Percentiles rank a stretch among this genome's conserved stretches.
These are phyloP conservation scores for Pelmatolapia mariae DNA, from an alignment of 2,113 vertebrate genomes.

Conservation along the genomic window DNA sequence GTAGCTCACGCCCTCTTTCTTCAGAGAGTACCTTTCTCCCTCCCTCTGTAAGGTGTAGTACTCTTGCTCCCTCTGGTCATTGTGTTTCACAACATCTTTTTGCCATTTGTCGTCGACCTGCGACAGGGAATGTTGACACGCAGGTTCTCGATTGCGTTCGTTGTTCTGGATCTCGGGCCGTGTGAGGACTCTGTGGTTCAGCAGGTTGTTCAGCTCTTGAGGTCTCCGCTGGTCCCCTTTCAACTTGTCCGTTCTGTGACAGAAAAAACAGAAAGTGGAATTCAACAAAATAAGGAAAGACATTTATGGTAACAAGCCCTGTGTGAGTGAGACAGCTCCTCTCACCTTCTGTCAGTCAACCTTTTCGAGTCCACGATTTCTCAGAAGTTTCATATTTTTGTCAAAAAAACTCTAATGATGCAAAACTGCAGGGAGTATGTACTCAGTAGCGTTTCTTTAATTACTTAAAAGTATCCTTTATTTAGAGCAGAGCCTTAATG, in stretches of 20 bases:
- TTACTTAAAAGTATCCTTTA: not conserved
- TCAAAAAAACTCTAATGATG: not conserved
- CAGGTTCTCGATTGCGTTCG: slow-evolving; percentile 80
- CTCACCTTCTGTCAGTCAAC: not conserved
- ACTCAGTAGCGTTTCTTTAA: not conserved
- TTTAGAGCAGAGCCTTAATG: not conserved
- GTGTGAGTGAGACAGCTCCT: not conserved
- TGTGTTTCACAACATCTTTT: slow-evolving; percentile 68
- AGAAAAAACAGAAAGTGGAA: not conserved
- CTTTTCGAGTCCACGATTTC: not conserved
- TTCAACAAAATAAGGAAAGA: not conserved
- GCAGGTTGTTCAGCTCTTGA: slow-evolving; percentile 82
- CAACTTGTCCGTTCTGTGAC: slow-evolving; percentile 68
- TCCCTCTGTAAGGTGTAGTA: slow-evolving; percentile 57
- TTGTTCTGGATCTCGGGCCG: slow-evolving; percentile 89
- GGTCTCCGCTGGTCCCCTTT: slow-evolving; percentile 67
- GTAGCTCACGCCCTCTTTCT: slow-evolving; percentile 51
- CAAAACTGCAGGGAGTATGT: not conserved
- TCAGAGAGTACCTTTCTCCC: slow-evolving; percentile 39
- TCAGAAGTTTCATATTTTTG: not conserved
- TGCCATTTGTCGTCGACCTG: slow-evolving; percentile 52
- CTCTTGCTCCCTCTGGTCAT: slow-evolving; percentile 45
- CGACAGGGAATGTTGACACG: slow-evolving; percentile 29
- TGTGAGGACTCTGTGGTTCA: slow-evolving; percentile 83
- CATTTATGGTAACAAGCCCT: not conserved